Conservation (phyloP, 2,113 vertebrate genomes). For the Hippocampus abdominalis region DNA sequence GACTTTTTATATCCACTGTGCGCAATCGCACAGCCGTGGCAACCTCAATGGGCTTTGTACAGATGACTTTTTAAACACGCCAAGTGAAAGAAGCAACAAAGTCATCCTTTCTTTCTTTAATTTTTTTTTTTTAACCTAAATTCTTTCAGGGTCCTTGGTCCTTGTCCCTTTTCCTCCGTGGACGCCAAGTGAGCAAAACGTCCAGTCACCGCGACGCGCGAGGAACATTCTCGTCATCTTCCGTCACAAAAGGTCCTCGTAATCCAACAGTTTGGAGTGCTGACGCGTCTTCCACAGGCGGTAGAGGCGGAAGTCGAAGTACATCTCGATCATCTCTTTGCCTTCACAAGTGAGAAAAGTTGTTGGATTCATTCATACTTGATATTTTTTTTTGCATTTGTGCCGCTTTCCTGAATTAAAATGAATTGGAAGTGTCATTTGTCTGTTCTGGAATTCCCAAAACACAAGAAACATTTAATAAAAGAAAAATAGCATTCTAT, state of each 20-base stretch:
- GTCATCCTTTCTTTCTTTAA: not conserved
- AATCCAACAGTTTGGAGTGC: conserved; percentile 95
- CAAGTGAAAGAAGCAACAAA: not conserved
- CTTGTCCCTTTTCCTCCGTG: conserved; percentile 11
- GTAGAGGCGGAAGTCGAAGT: conserved; percentile 97
- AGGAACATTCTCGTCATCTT: not conserved
- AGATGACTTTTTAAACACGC: not conserved
- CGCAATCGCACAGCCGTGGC: not conserved
- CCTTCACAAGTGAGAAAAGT: conserved; percentile 65
- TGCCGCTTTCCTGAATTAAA: too few relatives aligned
- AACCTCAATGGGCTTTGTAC: not conserved
- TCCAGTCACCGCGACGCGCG: not conserved
- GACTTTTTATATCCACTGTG: not conserved
- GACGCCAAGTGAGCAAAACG: conserved; percentile 20
- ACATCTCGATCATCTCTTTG: conserved; percentile 96
- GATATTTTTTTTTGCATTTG: too few relatives aligned
- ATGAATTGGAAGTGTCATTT: too few relatives aligned
- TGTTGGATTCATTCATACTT: not conserved
- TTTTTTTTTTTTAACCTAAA: not conserved
- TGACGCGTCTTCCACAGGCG: conserved; percentile 97
- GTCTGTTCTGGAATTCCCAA: too few relatives aligned
- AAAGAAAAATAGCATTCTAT: too few relatives aligned
- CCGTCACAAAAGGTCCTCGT: conserved; percentile 83
- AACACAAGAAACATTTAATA: too few relatives aligned
- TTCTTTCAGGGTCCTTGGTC: not conserved